A percentile compares a stretch with the other conserved stretches of the same genome.
phyloP scores from a whole-genome alignment of 2,888 invertebrate genomes.

The Standfussiana lucernea region DNA sequence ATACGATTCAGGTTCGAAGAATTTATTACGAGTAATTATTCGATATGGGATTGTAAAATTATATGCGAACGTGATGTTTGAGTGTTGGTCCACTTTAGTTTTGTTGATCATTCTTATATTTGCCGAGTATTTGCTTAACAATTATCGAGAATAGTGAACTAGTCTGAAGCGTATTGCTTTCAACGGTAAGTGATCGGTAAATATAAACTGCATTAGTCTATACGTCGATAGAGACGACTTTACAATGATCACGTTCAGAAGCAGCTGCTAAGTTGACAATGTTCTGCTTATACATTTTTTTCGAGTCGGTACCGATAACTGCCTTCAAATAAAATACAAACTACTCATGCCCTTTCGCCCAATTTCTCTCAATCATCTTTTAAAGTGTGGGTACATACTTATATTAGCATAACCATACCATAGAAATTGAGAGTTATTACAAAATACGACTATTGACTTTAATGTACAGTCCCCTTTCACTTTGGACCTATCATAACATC shows the following conservation, averaged over 20 bases:
- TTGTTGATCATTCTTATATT: conserved; percentile 64
- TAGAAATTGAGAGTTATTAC: conserved; percentile 46
- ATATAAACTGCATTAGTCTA: conserved; percentile 53
- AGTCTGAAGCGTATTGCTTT: conserved; percentile 46
- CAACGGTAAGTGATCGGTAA: conserved; percentile 50
- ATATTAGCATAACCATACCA: conserved; percentile 31
- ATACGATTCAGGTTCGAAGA: conserved; percentile 19
- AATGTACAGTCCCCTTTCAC: conserved; percentile 48
- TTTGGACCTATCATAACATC: conserved; percentile 47
- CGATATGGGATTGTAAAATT: conserved; percentile 59
- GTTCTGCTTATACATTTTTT: not conserved
- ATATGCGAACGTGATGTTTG: conserved; percentile 69
- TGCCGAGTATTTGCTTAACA: conserved; percentile 46
- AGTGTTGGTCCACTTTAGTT: conserved; percentile 60
- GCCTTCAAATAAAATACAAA: not conserved
- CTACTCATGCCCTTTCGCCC: not conserved
- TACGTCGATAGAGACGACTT: conserved; percentile 4
- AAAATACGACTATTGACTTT: conserved; percentile 37
- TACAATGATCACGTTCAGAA: conserved; percentile 11
- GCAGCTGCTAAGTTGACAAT: not conserved
- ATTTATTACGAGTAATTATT: conserved; percentile 43
- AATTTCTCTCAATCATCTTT: conserved; percentile 29
- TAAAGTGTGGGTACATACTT: not conserved
- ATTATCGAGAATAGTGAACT: conserved; percentile 40
- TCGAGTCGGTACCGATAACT: not conserved